phyloP scores from a whole-genome alignment of 2,888 invertebrate genomes.

The Lycaena phlaeas region DNA sequence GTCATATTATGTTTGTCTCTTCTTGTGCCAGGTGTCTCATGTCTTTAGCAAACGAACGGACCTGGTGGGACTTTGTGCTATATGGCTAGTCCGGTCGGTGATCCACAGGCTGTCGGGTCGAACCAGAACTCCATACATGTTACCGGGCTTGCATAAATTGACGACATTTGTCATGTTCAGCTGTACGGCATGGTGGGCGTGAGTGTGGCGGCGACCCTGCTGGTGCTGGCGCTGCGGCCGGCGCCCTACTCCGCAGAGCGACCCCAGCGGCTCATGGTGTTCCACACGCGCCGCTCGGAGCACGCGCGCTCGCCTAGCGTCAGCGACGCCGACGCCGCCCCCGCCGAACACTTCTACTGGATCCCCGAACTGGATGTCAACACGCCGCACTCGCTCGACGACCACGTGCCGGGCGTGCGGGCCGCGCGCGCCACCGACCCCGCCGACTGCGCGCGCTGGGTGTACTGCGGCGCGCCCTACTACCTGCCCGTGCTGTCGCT shows the following conservation, averaged over 20 bases:
- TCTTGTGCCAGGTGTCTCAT: too few relatives aligned
- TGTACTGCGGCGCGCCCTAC: slow-evolving; percentile 87
- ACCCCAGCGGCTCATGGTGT: slow-evolving; percentile 83
- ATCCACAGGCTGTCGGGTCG: too few relatives aligned
- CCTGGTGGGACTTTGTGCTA: too few relatives aligned
- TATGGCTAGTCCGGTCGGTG: too few relatives aligned
- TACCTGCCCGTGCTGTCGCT: slow-evolving; percentile 81
- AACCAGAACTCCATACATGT: too few relatives aligned
- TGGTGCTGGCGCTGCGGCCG: slow-evolving; percentile 70
- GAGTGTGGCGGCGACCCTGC: slow-evolving; percentile 33
- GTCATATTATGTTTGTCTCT: too few relatives aligned
- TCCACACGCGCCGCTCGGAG: slow-evolving; percentile 75
- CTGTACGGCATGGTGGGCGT: slow-evolving; percentile 15
- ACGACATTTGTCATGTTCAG: slow-evolving; percentile 12
- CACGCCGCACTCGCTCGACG: slow-evolving; percentile 64
- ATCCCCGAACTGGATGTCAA: slow-evolving; percentile 83
- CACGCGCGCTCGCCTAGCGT: slow-evolving; percentile 30
- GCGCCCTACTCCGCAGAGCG: slow-evolving; percentile 78
- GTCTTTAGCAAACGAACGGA: too few relatives aligned
- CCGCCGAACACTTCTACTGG: slow-evolving; percentile 72
- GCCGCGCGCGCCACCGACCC: slow-evolving; percentile 13
- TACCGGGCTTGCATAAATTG: too few relatives aligned
- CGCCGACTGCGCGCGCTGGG: slow-evolving; percentile 71
- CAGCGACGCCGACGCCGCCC: slow-evolving; percentile 45
- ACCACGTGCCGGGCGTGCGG: slow-evolving; percentile 26